Conservation (phyloP, 1,140 invertebrate species). For the Thalassaphorura encarpata region DNA sequence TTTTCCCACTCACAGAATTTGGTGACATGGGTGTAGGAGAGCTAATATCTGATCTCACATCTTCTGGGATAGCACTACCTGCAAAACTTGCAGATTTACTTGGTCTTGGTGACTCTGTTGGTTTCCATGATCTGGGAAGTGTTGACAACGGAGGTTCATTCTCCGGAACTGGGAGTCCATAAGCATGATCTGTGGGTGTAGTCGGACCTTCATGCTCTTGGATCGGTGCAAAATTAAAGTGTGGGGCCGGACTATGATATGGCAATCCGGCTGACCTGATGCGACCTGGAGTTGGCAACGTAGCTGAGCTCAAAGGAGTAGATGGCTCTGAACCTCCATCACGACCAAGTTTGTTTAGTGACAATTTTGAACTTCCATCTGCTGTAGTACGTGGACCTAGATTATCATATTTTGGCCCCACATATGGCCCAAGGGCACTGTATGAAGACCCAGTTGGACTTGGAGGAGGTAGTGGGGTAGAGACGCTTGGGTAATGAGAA, state of each 20-base stretch:
- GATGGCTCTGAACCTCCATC: constrained; percentile 17
- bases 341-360: constrained; percentile 42
- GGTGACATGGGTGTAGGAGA: no score
- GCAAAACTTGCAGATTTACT: background rate
- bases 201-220: constrained; percentile 16
- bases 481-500: constrained; percentile 35
- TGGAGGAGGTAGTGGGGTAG: constrained; percentile 41
- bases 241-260: constrained; percentile 4
- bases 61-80: background rate
- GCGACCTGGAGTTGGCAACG: no score
- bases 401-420: constrained; percentile 74
- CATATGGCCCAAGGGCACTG: constrained; percentile 33
- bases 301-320: background rate
- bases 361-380: constrained; percentile 71
- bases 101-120: constrained; percentile 5
- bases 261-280: no score
- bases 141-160: constrained; percentile 9
- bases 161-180: constrained; percentile 10
- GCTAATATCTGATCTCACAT: background rate
- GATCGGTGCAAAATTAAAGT: constrained; percentile 22
- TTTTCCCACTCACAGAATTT: no score
- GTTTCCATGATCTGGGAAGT: constrained; percentile 18
- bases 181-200: background rate
- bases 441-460: constrained; percentile 35
- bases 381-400: constrained; percentile 79